Conservation (phyloP, 2,113 vertebrate species). For the Callithrix jacchus region DNA sequence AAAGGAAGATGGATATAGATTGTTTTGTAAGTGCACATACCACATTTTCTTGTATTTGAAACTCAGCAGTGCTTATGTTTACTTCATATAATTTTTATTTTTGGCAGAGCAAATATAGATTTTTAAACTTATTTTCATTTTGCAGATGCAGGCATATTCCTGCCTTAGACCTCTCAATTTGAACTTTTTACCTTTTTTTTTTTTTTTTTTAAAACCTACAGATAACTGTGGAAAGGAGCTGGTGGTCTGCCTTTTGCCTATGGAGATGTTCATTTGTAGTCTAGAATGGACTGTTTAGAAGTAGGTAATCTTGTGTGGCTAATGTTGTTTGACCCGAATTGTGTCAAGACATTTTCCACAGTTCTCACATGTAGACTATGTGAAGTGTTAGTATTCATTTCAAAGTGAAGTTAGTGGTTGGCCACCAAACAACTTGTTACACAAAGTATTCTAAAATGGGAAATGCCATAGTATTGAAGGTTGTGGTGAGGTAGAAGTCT, state of each 20-base stretch:
- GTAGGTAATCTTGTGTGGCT: conserved; percentile 30
- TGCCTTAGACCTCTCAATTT: not conserved
- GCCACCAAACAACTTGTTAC: conserved; percentile 42
- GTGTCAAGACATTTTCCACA: conserved; percentile 53
- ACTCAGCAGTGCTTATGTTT: conserved; percentile 47
- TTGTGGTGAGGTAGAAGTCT: conserved; percentile 31
- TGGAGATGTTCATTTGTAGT: conserved; percentile 55
- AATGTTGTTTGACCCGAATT: conserved; percentile 68
- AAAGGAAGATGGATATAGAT: conserved; percentile 31
- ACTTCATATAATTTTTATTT: conserved; percentile 29
- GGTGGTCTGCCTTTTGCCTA: conserved; percentile 25
- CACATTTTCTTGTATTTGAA: conserved; percentile 12
- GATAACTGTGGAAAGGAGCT: conserved; percentile 31
- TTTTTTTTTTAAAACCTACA: not conserved
- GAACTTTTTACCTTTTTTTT: not conserved
- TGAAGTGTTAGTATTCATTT: conserved; percentile 14
- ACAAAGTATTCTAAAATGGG: conserved; percentile 39
- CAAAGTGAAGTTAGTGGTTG: conserved; percentile 62
- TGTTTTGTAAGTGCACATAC: not conserved
- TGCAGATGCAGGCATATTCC: not conserved
- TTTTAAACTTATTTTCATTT: conserved; percentile 52
- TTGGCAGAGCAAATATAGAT: conserved; percentile 41
- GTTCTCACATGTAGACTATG: not conserved
- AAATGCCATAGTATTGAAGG: conserved; percentile 23
- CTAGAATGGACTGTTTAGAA: conserved; percentile 53